A percentile compares a stretch with the other conserved stretches of the same genome.
Conservation (phyloP, 2,888 invertebrate genomes). For the Mythimna vitellina region DNA sequence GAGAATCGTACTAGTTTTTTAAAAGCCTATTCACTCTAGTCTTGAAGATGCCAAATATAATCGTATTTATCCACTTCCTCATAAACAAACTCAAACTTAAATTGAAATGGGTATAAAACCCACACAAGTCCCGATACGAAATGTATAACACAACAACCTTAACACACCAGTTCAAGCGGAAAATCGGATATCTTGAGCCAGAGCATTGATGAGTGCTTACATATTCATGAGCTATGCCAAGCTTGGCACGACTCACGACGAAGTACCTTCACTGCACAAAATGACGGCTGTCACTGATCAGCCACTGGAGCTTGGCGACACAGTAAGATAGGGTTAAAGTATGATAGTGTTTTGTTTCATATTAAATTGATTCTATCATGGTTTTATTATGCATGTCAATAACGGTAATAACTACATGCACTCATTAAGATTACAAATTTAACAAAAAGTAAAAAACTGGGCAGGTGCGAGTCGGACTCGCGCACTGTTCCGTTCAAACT, state of each 20-base stretch:
- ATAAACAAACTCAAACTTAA: background rate
- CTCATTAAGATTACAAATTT: no score
- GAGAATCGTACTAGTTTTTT: no score
- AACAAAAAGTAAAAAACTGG: no score
- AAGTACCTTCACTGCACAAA: constrained; percentile 74
- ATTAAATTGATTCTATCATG: background rate
- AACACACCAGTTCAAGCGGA: constrained; percentile 82
- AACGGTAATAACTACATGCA: no score
- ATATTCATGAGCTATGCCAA: constrained; percentile 83
- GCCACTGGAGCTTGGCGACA: constrained; percentile 59
- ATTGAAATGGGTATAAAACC: constrained; percentile 5
- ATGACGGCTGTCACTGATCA: constrained; percentile 81
- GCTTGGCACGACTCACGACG: constrained; percentile 57
- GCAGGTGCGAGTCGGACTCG: no score
- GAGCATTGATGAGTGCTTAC: constrained; percentile 85
- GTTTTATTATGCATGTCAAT: no score
- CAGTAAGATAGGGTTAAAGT: constrained; percentile 28
- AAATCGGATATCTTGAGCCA: constrained; percentile 87
- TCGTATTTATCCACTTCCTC: background rate
- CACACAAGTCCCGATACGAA: constrained; percentile 57
- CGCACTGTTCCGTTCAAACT: no score
- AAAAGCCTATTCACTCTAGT: no score
- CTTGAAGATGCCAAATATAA: background rate
- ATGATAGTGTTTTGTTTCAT: background rate
- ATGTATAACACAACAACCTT: constrained; percentile 69